Percentiles rank a stretch among this genome's conserved stretches.
phyloP scores from a whole-genome alignment of 2,888 invertebrate genomes.

The Heliconius hortense region DNA sequence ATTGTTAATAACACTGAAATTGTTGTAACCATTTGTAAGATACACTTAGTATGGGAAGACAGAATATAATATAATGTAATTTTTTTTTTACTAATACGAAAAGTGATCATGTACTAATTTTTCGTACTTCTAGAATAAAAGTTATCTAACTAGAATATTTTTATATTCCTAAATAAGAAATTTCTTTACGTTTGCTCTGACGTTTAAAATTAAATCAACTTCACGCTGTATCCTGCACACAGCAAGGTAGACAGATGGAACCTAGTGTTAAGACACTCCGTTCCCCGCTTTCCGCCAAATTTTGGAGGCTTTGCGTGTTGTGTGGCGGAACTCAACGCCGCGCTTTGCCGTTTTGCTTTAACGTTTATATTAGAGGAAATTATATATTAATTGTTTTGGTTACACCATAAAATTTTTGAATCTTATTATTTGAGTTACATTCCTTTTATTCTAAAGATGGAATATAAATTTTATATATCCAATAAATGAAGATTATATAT shows the following conservation, averaged over 20 bases:
- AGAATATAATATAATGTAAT: not conserved
- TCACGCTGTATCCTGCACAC: too few species aligned
- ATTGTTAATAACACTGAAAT: not conserved
- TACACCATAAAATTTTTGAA: too few species aligned
- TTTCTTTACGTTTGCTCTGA: not conserved
- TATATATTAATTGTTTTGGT: too few species aligned
- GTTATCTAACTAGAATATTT: not conserved
- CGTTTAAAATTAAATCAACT: too few species aligned
- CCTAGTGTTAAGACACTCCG: too few species aligned
- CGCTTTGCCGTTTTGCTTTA: too few species aligned
- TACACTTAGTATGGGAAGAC: not conserved
- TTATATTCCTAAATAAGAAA: not conserved
- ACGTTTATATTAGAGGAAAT: too few species aligned
- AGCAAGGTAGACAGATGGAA: too few species aligned
- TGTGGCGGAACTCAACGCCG: too few species aligned
- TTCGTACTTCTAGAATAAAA: not conserved
- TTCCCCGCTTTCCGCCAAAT: too few species aligned
- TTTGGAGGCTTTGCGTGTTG: too few species aligned
- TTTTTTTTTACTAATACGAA: not conserved
- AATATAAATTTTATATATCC: not conserved
- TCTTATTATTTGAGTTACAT: not conserved
- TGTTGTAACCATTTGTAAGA: not conserved
- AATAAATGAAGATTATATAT: slow-evolving; percentile 21
- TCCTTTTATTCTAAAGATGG: not conserved
- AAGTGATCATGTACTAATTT: not conserved